phyloP scores from a whole-genome alignment of 2,888 invertebrate genomes.

The Eudemis profundana region DNA sequence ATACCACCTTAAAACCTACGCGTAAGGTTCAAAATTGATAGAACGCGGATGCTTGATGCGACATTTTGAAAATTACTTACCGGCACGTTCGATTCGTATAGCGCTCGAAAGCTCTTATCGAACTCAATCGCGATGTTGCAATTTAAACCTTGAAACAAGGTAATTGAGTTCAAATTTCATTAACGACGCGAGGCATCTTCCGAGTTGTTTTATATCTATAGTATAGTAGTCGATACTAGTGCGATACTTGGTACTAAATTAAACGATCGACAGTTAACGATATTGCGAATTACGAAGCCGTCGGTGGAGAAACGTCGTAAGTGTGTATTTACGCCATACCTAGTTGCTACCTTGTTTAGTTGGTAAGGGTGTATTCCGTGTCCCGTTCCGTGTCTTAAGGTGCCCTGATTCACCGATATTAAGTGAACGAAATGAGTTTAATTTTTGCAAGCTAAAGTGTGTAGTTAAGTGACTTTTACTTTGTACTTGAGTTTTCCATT shows the following conservation, averaged over 20 bases:
- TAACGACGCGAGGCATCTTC: not conserved
- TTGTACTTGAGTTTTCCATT: too few relatives aligned
- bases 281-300: too few relatives aligned
- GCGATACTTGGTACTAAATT: slow-evolving; percentile 19
- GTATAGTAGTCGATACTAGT: not conserved
- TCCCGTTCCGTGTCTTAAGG: too few relatives aligned
- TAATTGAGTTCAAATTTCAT: not conserved
- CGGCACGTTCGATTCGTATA: not conserved
- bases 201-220: not conserved
- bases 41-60: not conserved
- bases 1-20: not conserved
- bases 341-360: too few relatives aligned
- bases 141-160: not conserved
- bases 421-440: not conserved
- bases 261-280: slow-evolving; percentile 20
- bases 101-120: not conserved
- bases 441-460: not conserved
- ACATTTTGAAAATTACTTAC: not conserved
- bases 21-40: not conserved
- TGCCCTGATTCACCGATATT: too few relatives aligned
- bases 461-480: too few relatives aligned
- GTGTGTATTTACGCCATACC: too few relatives aligned
- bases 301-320: too few relatives aligned
- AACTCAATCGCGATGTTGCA: not conserved
- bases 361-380: too few relatives aligned